Evolutionary conservation across 2,113 vertebrate species (phyloP), one percentile per base, ranked within the genome.

Genomic region (Fukomys damarensis): DNA sequence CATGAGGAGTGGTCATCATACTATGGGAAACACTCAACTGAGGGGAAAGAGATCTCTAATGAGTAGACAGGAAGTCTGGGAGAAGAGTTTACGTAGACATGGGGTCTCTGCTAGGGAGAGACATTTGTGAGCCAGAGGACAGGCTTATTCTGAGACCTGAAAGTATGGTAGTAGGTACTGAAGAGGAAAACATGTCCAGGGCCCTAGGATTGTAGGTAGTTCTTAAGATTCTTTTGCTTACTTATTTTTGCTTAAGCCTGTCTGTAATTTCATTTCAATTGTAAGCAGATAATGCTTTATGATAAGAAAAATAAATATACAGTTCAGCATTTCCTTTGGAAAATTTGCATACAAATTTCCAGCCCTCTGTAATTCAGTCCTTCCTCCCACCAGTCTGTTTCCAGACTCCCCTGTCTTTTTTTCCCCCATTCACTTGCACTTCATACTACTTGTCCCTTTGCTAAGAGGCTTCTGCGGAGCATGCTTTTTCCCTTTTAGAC

Each of bases 271-370:
- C n/a, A 68, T 74, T 80, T 84, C 90, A 81, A 80, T 28, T 72
- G 95, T 28, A 68, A 92, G 86, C 90, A 86, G 90, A 92, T 41
- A 94, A 5, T 52, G 85, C 81, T 84, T 74, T 81, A 91, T 54
- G 80, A 84, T 84, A 86, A 85, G 93, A 86, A 91, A 91, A 85
- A 95, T 63, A 84, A 84, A 95, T 26, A 80, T 2, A 58, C 35
- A 35, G 61, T 66, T 86, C 54, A 89, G 93, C 92, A 76, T 76
- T 97, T 95, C 86, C 93, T 96, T 49, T 89, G 91, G 82, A 72
- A 94, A 95, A 61, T 35, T 70, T 52, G 65, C 65, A 41, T 26
- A 72, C n/a, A 16, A n/a, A 54, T 32, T 38, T 38, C 63, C 22
- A 83, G 22, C 30, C 43, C 56, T 89, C 3, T 46, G 85, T 30